Evolutionary conservation across 2,797 vertebrate species (phyloP).

Genomic region (Gadopsis bispinosus): DNA sequence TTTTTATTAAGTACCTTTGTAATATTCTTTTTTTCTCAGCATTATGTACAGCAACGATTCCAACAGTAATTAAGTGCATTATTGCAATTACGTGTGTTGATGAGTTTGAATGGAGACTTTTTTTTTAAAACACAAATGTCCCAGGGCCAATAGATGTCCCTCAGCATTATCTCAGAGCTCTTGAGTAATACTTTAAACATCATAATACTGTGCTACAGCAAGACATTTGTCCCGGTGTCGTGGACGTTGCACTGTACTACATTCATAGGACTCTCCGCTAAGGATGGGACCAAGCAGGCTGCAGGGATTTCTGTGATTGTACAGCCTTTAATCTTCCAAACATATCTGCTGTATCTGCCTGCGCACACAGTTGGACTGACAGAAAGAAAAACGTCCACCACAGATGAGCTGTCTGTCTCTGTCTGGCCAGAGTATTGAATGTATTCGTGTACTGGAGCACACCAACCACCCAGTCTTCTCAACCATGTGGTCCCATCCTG

Average conservation of each 20-base stretch:
- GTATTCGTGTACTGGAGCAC: conserved; percentile 69
- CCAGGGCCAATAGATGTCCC: conserved; percentile 40
- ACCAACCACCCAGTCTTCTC: conserved; percentile 46
- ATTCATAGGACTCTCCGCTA: conserved; percentile 37
- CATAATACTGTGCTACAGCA: conserved; percentile 45
- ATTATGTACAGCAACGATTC: conserved; percentile 81
- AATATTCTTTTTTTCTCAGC: conserved; percentile 75
- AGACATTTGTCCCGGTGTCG: conserved; percentile 50
- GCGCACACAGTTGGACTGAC: conserved; percentile 19
- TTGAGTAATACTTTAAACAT: conserved; percentile 59
- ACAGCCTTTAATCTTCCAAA: conserved; percentile 40
- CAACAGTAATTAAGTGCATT: conserved; percentile 83
- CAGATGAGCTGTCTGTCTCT: conserved; percentile 41
- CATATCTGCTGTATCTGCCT: conserved; percentile 48
- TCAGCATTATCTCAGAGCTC: conserved; percentile 30
- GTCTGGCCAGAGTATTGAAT: conserved; percentile 74
- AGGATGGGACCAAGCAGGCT: conserved; percentile 42
- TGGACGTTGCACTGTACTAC: conserved; percentile 39
- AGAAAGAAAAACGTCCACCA: conserved; percentile 9
- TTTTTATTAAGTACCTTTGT: conserved; percentile 81
- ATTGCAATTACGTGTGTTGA: conserved; percentile 75
- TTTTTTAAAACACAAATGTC: conserved; percentile 48
- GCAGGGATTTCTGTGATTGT: conserved; percentile 34
- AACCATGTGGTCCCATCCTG: conserved; percentile 52
- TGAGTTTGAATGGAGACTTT: conserved; percentile 70